Evolutionary conservation across 1,140 invertebrate genomes (phyloP).

Genomic region (Penaeus chinensis): DNA sequence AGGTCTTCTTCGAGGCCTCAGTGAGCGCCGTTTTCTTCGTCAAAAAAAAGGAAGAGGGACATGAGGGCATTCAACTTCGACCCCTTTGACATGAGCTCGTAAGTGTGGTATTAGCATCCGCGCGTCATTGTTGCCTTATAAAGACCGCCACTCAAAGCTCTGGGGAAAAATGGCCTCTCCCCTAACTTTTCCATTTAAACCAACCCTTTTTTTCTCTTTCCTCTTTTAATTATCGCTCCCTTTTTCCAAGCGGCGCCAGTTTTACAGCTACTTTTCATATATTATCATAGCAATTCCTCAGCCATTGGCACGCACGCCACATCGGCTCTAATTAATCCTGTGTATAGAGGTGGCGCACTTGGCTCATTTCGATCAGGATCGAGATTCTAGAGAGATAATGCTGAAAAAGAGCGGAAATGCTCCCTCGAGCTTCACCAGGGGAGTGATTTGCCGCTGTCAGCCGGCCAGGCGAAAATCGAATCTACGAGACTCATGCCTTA

Average conservation of each 20-base stretch:
- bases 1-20: slow-evolving; percentile 23
- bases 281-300: slow-evolving; percentile 47
- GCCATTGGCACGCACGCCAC: slow-evolving; percentile 19
- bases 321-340: slow-evolving; percentile 28
- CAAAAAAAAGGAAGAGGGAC: not conserved
- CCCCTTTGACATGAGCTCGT: not conserved
- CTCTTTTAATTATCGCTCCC: slow-evolving; percentile 31
- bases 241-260: slow-evolving; percentile 25
- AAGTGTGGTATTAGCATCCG: slow-evolving; percentile 35
- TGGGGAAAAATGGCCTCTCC: slow-evolving; percentile 32
- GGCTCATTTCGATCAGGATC: not conserved
- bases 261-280: slow-evolving; percentile 47
- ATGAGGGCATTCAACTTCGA: slow-evolving; percentile 10
- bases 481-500: too few species aligned
- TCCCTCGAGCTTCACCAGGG: not conserved
- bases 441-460: slow-evolving; percentile 2
- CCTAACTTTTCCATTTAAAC: slow-evolving; percentile 61
- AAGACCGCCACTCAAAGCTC: slow-evolving; percentile 48
- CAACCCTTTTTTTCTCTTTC: slow-evolving; percentile 4
- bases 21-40: slow-evolving; percentile 5
- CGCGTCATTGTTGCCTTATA: slow-evolving; percentile 44
- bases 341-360: slow-evolving; percentile 18
- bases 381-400: too few species aligned
- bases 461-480: too few species aligned
- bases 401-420: too few species aligned